Base-by-base conservation (phyloP, 2,797 vertebrate species). In the Gadopsis bispinosus region DNA sequence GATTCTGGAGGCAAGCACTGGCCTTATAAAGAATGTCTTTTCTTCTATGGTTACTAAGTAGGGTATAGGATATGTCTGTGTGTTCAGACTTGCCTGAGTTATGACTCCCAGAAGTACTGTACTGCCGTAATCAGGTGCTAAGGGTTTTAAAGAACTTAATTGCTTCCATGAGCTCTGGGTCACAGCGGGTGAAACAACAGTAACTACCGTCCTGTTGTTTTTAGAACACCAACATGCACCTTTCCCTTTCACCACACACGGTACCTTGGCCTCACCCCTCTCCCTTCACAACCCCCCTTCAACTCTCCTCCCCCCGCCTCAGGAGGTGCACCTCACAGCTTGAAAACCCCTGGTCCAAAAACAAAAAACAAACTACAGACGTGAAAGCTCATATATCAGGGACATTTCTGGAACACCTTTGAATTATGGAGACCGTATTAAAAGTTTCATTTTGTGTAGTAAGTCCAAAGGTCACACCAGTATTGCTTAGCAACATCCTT, bases 401-500 rank as follows among this genome's bases (percentile, higher is more conserved):
- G 14, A 26, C 33, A 33, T n/a, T 63, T 45, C 17, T 63, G 26
- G 29, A 54, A 43, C 39, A 63, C 37, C 22, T 16, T 16, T 17
- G 13, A 19, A 45, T 35, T 45, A 55, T 22, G 3, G 29, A 47
- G 41, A 55, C 13, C 6, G n/a, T 37, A 47, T 17, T 58, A 59
- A 41, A 47, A n/a, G 53, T 67, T 50, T 20, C 39, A 12, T 59
- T 60, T 16, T 41, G 26, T 41, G 4, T 45, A 53, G 33, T 59
- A 13, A 17, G 22, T 35, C 31, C 26, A 31, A 71, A 63, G 50
- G 65, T 58, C 50, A 74, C 11, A 33, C 1, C n/a, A 33, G 33
- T 61, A 20, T 35, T 48, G 17, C 53, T 48, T 66, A 48, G 11
- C 65, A 63, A 68, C 45, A 64, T 48, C 39, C 11, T 50, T 43